Conservation (phyloP, 2,797 vertebrate genomes). For the Microhierax caerulescens region DNA sequence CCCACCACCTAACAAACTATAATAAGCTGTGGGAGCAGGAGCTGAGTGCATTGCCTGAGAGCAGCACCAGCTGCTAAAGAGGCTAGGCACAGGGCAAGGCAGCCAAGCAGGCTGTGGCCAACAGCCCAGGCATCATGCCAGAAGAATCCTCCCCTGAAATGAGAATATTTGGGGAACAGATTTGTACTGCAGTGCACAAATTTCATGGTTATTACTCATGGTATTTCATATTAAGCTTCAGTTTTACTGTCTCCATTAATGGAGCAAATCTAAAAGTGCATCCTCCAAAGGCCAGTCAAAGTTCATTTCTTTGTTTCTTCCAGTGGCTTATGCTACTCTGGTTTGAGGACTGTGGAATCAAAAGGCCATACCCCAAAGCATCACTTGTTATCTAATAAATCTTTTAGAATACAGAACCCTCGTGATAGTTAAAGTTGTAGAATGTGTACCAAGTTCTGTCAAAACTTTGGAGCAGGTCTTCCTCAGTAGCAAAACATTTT, state of each 20-base stretch:
- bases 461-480: neutral
- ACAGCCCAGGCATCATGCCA: conserved; percentile 37
- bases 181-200: conserved; percentile 26
- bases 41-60: neutral
- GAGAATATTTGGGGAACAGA: conserved; percentile 26
- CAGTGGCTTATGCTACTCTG: neutral
- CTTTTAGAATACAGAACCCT: neutral
- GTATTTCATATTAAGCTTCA: conserved; percentile 28
- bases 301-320: conserved; percentile 23
- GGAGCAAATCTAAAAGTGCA: conserved; percentile 6
- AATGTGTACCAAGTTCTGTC: neutral
- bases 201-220: conserved; percentile 34
- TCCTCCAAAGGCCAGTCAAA: conserved; percentile 8
- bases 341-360: neutral
- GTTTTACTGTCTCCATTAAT: conserved; percentile 18
- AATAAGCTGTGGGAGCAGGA: neutral
- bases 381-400: neutral
- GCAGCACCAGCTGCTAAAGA: conserved; percentile 30
- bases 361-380: neutral
- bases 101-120: conserved; percentile 5
- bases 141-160: conserved; percentile 43
- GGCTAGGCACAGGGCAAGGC: neutral
- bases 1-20: neutral
- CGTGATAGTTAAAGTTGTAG: neutral
- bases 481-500: neutral